Base-by-base conservation (phyloP, 2,797 vertebrate species). In the Moxostoma hubbsi region DNA sequence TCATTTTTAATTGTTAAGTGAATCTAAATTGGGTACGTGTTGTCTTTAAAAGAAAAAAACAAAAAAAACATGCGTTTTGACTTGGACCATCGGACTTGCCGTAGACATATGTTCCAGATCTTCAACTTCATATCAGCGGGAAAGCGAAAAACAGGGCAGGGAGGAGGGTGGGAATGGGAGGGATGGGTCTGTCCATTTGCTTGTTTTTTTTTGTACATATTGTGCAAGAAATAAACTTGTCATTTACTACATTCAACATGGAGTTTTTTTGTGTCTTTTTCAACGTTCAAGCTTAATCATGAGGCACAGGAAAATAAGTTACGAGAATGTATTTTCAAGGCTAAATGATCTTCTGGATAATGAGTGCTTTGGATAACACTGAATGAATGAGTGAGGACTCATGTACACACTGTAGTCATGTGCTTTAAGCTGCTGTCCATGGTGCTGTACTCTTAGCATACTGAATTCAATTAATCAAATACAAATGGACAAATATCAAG, bases 121-220 rank as follows among this genome's bases (percentile, higher is more conserved):
- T 94, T 92, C 93, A 92, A 92, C 88, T 91, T 92, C 90, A 92
- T 93, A 90, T 87, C 88, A 85, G 89, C 75, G 79, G 90, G 88
- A 86, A 86, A 92, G 89, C 2, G 89, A 82, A 77, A 90, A 78
- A 69, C 66, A 87, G 82, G 88, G 90, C 86, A 87, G 90, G 83
- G 73, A 59, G 82, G 58, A 80, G 86, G 77, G 68, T 69, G 82
- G 55, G 80, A 77, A 75, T 50, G 83, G 81, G 54, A 79, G 79
- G 78, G 53, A 83, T 49, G 81, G 88, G 84, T 84, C 84, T 90
- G 87, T 93, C 93, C 95, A 94, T 95, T 95, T 95, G 94, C 94
- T 94, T 95, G 93, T 95, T 96, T 93, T 96, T 96, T 96, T 95
- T 94, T 95, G 1, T 24, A 96, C 94, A 94, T 95, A 93, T 93